Conservation (phyloP, 64 coral and sea anemone genomes). For the Montipora capricornis region DNA sequence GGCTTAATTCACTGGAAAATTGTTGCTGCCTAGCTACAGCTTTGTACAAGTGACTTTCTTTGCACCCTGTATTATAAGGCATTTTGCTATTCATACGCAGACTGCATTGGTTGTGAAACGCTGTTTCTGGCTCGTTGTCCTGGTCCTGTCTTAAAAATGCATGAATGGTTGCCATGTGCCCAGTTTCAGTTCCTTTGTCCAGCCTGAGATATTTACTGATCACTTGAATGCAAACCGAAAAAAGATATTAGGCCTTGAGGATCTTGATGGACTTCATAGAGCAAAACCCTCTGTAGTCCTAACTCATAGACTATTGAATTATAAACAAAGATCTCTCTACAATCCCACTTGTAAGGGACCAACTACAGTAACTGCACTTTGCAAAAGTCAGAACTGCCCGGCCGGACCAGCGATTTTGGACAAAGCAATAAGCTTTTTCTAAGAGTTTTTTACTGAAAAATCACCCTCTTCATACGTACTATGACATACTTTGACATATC, state of each 20-base stretch:
- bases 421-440: too few species aligned
- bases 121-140: constrained; percentile 39
- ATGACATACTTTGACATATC: not conserved
- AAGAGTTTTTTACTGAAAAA: not conserved
- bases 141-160: constrained; percentile 58
- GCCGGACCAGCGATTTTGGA: too few species aligned
- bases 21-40: constrained; percentile 10
- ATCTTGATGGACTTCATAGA: constrained; percentile 3
- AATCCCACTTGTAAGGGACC: not conserved
- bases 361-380: constrained; percentile 13
- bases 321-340: not conserved
- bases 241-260: constrained; percentile 42
- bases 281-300: constrained; percentile 7
- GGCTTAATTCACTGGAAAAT: constrained; percentile 3
- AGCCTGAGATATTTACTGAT: constrained; percentile 61
- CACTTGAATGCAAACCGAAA: constrained; percentile 42
- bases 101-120: constrained; percentile 19
- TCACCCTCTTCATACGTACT: not conserved
- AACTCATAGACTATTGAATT: constrained; percentile 10
- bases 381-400: not conserved
- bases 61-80: not conserved
- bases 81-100: not conserved
- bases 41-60: constrained; percentile 8
- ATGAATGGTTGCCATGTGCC: constrained; percentile 62
- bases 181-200: constrained; percentile 56